phyloP scores from a whole-genome alignment of 2,888 invertebrate species.

The Orchesellides sinensis region DNA sequence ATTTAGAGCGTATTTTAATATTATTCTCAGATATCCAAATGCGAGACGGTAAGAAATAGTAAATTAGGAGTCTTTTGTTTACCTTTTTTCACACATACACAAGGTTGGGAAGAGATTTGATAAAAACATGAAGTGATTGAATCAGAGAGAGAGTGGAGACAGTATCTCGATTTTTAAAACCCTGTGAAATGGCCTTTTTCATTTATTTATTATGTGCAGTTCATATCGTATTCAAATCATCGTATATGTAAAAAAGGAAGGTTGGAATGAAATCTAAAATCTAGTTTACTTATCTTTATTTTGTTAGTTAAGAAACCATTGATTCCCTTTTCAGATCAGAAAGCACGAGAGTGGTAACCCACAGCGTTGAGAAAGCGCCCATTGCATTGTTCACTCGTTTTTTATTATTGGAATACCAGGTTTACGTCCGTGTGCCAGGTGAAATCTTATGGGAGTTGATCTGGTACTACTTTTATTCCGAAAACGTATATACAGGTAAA shows the following conservation, averaged over 20 bases:
- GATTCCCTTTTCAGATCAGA: constrained; percentile 44
- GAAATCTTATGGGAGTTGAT: not conserved
- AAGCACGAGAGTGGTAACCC: constrained; percentile 4
- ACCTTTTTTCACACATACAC: not conserved
- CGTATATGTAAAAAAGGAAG: not conserved
- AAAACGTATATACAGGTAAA: constrained; percentile 20
- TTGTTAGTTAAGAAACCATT: constrained; percentile 53
- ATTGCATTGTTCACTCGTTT: not conserved
- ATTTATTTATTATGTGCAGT: not conserved
- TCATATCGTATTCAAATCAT: not conserved
- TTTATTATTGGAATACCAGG: constrained; percentile 8
- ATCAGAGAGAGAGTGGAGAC: constrained; percentile 16
- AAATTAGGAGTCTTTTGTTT: not conserved
- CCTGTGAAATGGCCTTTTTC: not conserved
- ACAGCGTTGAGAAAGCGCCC: constrained; percentile 39
- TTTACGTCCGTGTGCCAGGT: too few relatives aligned
- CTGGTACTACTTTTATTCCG: not conserved
- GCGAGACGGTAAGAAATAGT: not conserved
- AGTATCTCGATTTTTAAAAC: not conserved
- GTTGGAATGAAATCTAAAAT: constrained; percentile 34
- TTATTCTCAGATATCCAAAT: constrained; percentile 25
- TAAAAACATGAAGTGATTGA: constrained; percentile 15
- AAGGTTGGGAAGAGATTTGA: not conserved
- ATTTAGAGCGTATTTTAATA: constrained; percentile 20
- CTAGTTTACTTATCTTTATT: constrained; percentile 50